Evolutionary conservation across 2,888 invertebrate species (phyloP).

Genomic region (Ormyrus nitidulus): DNA sequence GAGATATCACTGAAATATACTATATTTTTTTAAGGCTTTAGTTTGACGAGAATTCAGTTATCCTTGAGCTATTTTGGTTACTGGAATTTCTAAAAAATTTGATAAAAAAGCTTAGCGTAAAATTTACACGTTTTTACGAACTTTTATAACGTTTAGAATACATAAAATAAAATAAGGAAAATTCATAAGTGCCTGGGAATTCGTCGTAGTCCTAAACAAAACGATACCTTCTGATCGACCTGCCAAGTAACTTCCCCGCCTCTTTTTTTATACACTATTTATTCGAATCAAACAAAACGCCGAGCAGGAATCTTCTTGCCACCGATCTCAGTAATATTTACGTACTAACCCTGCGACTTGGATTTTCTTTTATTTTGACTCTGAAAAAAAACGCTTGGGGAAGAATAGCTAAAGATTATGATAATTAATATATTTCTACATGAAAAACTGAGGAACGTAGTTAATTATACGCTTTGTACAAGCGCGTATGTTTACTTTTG

Average conservation of each 20-base stretch:
- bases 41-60: too few species aligned
- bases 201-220: slow-evolving; percentile 26
- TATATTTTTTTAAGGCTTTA: not conserved
- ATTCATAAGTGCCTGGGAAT: slow-evolving; percentile 49
- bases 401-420: slow-evolving; percentile 49
- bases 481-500: slow-evolving; percentile 62
- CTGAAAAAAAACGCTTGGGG: slow-evolving; percentile 31
- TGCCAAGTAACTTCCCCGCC: not conserved
- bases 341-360: slow-evolving; percentile 66
- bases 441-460: slow-evolving; percentile 42
- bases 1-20: not conserved
- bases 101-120: slow-evolving; percentile 15
- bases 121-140: slow-evolving; percentile 44
- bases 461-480: slow-evolving; percentile 34
- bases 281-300: slow-evolving; percentile 58
- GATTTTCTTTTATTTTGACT: slow-evolving; percentile 54
- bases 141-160: slow-evolving; percentile 39
- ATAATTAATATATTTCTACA: slow-evolving; percentile 50
- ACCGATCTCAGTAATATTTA: slow-evolving; percentile 69
- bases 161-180: slow-evolving; percentile 10
- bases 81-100: slow-evolving; percentile 1
- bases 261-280: slow-evolving; percentile 25
- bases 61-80: not conserved
- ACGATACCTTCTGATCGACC: slow-evolving; percentile 26
- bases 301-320: slow-evolving; percentile 67